Evolutionary conservation across 2,888 invertebrate genomes (phyloP).

Genomic region (Neoascia interrupta): DNA sequence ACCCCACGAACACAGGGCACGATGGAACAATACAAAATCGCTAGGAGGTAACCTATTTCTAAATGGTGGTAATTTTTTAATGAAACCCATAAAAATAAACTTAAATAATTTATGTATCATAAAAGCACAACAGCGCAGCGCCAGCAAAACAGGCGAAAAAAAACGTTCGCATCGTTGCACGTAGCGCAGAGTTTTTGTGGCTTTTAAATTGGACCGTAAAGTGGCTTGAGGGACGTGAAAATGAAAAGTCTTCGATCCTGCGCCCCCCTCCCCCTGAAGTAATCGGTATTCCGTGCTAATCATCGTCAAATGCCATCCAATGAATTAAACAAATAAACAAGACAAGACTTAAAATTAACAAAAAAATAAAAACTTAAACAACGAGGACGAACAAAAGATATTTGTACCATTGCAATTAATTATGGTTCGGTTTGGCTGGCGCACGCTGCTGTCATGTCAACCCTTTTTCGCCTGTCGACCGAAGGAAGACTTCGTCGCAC

Average conservation of each 20-base stretch:
- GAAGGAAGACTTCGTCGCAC: not conserved
- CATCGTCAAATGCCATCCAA: constrained; percentile 39
- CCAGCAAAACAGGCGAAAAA: constrained; percentile 9
- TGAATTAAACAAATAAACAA: constrained; percentile 15
- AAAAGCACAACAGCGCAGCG: constrained; percentile 41
- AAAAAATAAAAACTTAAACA: constrained; percentile 29
- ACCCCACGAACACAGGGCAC: constrained; percentile 10
- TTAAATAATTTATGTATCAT: constrained; percentile 51
- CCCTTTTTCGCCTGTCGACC: constrained; percentile 8
- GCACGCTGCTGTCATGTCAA: constrained; percentile 34
- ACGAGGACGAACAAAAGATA: constrained; percentile 7
- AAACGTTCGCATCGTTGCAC: constrained; percentile 11
- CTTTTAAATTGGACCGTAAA: constrained; percentile 46
- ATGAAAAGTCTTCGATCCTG: not conserved
- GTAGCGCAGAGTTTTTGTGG: constrained; percentile 25
- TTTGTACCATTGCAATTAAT: constrained; percentile 46
- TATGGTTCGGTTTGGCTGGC: constrained; percentile 25
- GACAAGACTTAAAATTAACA: constrained; percentile 1
- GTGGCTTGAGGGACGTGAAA: constrained; percentile 18
- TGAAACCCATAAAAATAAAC: constrained; percentile 53
- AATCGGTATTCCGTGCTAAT: constrained; percentile 12
- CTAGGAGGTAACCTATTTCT: constrained; percentile 60
- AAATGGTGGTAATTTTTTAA: constrained; percentile 61
- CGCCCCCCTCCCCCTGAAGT: not conserved
- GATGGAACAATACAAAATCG: constrained; percentile 38